phyloP scores from a whole-genome alignment of 2,888 invertebrate genomes.

The Erebia epiphron region DNA sequence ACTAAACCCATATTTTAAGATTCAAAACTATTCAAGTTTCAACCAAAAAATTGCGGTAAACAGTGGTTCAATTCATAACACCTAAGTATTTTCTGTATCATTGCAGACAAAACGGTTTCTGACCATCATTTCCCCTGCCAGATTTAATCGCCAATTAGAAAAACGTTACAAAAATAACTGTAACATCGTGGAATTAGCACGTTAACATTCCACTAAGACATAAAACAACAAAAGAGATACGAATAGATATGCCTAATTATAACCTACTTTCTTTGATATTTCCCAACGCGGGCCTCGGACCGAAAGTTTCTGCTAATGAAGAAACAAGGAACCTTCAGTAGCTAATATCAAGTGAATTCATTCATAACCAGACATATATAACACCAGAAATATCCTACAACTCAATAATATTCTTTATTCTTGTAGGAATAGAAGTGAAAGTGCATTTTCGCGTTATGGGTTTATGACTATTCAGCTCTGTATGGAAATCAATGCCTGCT shows the following conservation, averaged over 20 bases:
- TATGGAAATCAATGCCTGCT: slow-evolving; percentile 38
- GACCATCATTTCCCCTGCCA: not conserved
- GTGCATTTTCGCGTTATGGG: not conserved
- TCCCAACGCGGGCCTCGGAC: slow-evolving; percentile 37
- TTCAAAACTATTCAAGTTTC: too few species aligned
- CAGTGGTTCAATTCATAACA: too few species aligned
- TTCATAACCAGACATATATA: too few species aligned
- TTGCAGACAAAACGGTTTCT: too few species aligned
- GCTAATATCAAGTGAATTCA: slow-evolving; percentile 44
- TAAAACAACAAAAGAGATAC: slow-evolving; percentile 22
- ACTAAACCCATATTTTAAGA: too few species aligned
- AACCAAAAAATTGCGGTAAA: too few species aligned
- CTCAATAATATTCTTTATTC: slow-evolving; percentile 25
- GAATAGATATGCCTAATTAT: slow-evolving; percentile 1
- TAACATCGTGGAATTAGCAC: slow-evolving; percentile 4
- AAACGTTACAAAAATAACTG: not conserved
- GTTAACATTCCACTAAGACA: slow-evolving; percentile 3
- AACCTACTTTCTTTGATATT: slow-evolving; percentile 37
- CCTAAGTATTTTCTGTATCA: too few species aligned
- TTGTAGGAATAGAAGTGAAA: not conserved
- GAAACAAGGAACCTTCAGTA: slow-evolving; percentile 36
- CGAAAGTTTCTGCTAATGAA: slow-evolving; percentile 34
- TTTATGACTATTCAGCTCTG: slow-evolving; percentile 18
- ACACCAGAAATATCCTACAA: slow-evolving; percentile 12
- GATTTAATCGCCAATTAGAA: not conserved